These are phyloP conservation scores for Antheraea yamamai DNA, from an alignment of 2,888 invertebrate genomes.

Conservation along the genomic window DNA sequence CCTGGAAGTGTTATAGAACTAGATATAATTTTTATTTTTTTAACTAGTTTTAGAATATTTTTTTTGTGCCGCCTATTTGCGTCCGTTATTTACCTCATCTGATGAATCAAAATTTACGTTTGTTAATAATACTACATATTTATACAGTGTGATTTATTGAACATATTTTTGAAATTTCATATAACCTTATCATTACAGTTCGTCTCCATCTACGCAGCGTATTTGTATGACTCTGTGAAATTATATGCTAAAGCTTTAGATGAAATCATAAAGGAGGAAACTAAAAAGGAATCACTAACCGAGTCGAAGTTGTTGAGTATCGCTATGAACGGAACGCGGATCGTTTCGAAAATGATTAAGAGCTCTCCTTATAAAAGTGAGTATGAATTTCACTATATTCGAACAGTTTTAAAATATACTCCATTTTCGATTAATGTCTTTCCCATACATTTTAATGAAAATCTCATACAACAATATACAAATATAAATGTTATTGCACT, in stretches of 20 bases:
- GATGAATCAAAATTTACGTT: background rate
- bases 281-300: constrained; percentile 74
- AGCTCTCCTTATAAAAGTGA: constrained; percentile 93
- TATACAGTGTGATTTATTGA: background rate
- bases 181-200: constrained; percentile 81
- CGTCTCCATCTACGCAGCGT: constrained; percentile 95
- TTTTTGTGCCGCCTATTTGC: background rate
- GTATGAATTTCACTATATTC: constrained; percentile 49
- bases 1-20: too few relatives aligned
- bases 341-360: constrained; percentile 92
- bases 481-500: background rate
- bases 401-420: background rate
- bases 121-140: background rate
- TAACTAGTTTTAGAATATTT: too few relatives aligned
- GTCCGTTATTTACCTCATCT: background rate
- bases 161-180: background rate
- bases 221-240: constrained; percentile 96
- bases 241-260: constrained; percentile 94
- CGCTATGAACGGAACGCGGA: constrained; percentile 92
- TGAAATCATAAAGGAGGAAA: constrained; percentile 84
- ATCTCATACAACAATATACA: background rate
- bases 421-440: background rate
- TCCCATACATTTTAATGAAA: background rate
- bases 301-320: constrained; percentile 85
- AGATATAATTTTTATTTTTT: too few relatives aligned